Conservation (phyloP, 2,888 invertebrate species). For the Drosophila testacea region DNA sequence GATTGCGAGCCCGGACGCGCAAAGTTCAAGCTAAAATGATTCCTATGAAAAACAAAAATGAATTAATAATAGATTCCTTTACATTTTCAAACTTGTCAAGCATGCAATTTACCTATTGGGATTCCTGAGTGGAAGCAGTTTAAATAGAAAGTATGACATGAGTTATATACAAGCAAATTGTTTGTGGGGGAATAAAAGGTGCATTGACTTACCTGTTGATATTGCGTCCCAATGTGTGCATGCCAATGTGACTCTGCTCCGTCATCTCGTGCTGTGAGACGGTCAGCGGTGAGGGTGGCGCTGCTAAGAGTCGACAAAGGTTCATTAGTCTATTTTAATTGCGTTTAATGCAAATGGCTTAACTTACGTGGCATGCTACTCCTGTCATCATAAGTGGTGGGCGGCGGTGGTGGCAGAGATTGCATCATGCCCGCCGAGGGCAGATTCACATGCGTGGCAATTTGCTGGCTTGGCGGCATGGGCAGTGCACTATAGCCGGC, state of each 20-base stretch:
- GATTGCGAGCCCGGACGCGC: conserved; percentile 88
- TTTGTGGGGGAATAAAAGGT: background rate
- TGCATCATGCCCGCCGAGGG: conserved; percentile 94
- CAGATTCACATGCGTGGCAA: conserved; percentile 85
- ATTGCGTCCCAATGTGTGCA: conserved; percentile 86
- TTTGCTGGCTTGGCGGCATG: conserved; percentile 86
- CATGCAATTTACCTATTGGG: conserved; percentile 81
- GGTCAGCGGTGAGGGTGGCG: conserved; percentile 93
- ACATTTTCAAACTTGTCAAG: background rate
- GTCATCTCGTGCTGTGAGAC: conserved; percentile 87
- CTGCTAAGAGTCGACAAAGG: conserved; percentile 84
- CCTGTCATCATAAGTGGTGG: conserved; percentile 87
- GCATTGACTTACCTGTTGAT: conserved; percentile 82
- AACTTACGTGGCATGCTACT: conserved; percentile 94
- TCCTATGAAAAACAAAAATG: conserved; percentile 55
- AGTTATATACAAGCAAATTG: conserved; percentile 40
- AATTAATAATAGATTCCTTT: background rate
- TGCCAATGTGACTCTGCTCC: conserved; percentile 86
- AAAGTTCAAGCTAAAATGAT: conserved; percentile 84
- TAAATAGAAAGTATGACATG: conserved; percentile 52
- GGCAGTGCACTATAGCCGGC: conserved; percentile 95
- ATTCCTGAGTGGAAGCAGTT: conserved; percentile 70
- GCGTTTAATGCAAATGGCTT: background rate
- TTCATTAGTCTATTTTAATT: conserved; percentile 7
- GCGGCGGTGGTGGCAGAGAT: conserved; percentile 91